Evolutionary conservation across 2,113 vertebrate species (phyloP).

Genomic region (Toxotes chatareus): DNA sequence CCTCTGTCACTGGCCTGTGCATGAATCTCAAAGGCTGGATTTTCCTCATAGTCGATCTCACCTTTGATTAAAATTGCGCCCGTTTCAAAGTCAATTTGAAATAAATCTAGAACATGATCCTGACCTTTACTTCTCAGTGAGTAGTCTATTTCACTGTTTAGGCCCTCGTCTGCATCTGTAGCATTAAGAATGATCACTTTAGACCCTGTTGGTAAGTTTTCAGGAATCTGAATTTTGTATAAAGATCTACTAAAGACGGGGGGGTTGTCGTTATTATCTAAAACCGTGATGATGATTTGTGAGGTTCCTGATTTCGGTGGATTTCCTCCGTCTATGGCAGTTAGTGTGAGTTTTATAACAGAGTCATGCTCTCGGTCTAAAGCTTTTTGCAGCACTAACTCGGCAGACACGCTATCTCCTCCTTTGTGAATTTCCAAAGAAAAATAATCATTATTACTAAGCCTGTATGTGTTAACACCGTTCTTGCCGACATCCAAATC

Average conservation of each 20-base stretch:
- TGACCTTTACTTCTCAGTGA: conserved; percentile 65
- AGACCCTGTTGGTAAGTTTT: conserved; percentile 32
- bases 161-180: conserved; percentile 68
- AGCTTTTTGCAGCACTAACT: conserved; percentile 77
- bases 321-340: conserved; percentile 75
- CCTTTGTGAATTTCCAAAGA: conserved; percentile 68
- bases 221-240: conserved; percentile 59
- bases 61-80: conserved; percentile 75
- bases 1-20: conserved; percentile 81
- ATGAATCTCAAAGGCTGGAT: conserved; percentile 77
- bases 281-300: conserved; percentile 57
- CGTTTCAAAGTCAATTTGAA: conserved; percentile 36
- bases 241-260: conserved; percentile 65
- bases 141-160: conserved; percentile 72
- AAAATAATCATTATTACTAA: conserved; percentile 74
- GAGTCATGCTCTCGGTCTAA: conserved; percentile 67
- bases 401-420: conserved; percentile 71
- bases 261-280: conserved; percentile 75
- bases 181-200: conserved; percentile 62
- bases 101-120: conserved; percentile 38
- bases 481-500: conserved; percentile 75
- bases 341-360: conserved; percentile 58
- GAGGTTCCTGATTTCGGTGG: conserved; percentile 67
- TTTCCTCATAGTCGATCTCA: conserved; percentile 49
- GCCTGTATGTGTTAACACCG: conserved; percentile 67